phyloP scores from a whole-genome alignment of 2,113 vertebrate genomes.

The Pseudorhombus dupliciocellatus region DNA sequence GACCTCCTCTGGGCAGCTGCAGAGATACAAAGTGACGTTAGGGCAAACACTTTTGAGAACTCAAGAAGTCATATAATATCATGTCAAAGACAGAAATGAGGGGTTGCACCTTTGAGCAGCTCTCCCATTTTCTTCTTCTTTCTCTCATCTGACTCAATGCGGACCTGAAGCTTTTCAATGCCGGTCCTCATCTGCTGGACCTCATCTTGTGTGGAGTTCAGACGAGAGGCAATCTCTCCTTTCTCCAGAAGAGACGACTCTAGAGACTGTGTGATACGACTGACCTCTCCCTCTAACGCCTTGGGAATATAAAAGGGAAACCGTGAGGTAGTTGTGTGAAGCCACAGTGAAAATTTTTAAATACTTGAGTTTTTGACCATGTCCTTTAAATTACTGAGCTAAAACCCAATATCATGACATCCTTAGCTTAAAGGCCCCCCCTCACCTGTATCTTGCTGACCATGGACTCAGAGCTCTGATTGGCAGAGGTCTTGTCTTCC shows the following conservation, averaged over 20 bases:
- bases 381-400: neutral
- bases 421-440: neutral
- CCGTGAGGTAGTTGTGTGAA: neutral
- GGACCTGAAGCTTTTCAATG: constrained; percentile 90
- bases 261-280: constrained; percentile 79
- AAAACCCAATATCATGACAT: neutral
- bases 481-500: constrained; percentile 75
- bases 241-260: constrained; percentile 86
- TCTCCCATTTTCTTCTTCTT: constrained; percentile 80
- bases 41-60: neutral
- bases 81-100: neutral
- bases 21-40: constrained; percentile 20
- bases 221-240: constrained; percentile 83
- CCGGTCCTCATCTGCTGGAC: constrained; percentile 83
- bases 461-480: constrained; percentile 77
- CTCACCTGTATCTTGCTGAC: constrained; percentile 79
- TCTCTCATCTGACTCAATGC: constrained; percentile 90
- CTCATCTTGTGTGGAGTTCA: constrained; percentile 88
- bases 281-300: constrained; percentile 79
- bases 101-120: constrained; percentile 78
- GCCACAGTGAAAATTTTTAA: neutral
- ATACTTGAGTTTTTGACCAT: too few relatives aligned
- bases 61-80: neutral
- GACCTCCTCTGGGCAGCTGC: constrained; percentile 80
- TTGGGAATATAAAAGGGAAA: constrained; percentile 3